Evolutionary conservation across 2,888 invertebrate genomes (phyloP).

Genomic region (Germaria angustata): DNA sequence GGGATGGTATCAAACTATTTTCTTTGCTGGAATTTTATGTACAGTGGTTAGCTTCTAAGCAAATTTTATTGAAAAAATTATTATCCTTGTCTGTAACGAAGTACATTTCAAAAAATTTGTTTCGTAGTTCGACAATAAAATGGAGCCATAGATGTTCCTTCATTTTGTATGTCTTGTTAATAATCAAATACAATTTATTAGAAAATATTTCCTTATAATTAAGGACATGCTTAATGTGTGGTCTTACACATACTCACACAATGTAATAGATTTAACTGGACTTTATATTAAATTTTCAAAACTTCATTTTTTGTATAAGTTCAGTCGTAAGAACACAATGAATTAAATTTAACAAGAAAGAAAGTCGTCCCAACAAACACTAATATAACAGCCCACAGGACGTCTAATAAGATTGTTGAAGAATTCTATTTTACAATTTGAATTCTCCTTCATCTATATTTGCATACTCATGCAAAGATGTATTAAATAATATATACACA

Average conservation of each 20-base stretch:
- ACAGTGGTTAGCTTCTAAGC: too few species aligned
- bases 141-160: too few species aligned
- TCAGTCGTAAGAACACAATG: background rate
- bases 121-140: too few species aligned
- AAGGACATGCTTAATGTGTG: background rate
- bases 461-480: background rate
- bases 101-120: too few species aligned
- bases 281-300: conserved; percentile 32
- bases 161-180: too few species aligned
- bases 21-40: too few species aligned
- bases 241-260: background rate
- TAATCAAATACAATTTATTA: too few species aligned
- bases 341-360: conserved; percentile 18
- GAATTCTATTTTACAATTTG: conserved; percentile 52
- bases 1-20: too few species aligned
- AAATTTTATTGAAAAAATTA: too few species aligned
- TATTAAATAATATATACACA: background rate
- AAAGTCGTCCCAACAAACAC: conserved; percentile 21
- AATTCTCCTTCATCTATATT: conserved; percentile 9
- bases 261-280: conserved; percentile 4
- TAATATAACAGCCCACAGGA: conserved; percentile 42
- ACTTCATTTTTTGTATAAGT: conserved; percentile 1
- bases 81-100: too few species aligned
- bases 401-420: conserved; percentile 47
- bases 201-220: too few species aligned